Conservation (phyloP, 2,797 vertebrate genomes). For the Clarias platycephalus region DNA sequence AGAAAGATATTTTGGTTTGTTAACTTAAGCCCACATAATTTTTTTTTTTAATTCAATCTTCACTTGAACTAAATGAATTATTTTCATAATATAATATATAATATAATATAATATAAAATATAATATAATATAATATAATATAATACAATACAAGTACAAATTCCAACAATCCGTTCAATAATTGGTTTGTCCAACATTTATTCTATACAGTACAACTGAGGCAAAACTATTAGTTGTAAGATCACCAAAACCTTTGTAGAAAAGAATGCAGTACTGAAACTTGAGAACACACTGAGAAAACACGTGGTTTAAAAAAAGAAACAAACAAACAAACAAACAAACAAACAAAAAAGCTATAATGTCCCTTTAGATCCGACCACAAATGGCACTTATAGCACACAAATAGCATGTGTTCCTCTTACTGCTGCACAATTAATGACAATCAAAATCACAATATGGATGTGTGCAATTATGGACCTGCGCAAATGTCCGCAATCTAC, state of each 20-base stretch:
- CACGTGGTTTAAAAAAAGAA: not conserved
- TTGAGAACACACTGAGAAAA: not conserved
- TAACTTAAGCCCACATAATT: not conserved
- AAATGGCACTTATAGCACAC: too few relatives aligned
- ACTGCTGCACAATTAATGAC: too few relatives aligned
- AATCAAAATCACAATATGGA: too few relatives aligned
- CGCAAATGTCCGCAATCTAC: too few relatives aligned
- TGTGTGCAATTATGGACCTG: too few relatives aligned
- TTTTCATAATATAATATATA: not conserved
- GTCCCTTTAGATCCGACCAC: too few relatives aligned
- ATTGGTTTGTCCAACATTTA: not conserved
- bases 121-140: too few relatives aligned
- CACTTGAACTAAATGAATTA: not conserved
- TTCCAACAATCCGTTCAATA: not conserved
- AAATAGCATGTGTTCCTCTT: not conserved
- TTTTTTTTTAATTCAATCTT: too few relatives aligned
- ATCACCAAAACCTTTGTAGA: not conserved
- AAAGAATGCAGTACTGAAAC: not conserved
- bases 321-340: too few relatives aligned
- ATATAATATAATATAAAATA: too few relatives aligned
- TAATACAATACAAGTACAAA: too few relatives aligned
- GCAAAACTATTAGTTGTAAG: not conserved
- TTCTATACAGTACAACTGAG: not conserved
- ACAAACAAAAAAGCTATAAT: not conserved
- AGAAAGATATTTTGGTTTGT: not conserved